These are phyloP conservation scores for Catharus bicknelli DNA, from an alignment of 2,113 vertebrate genomes.

Conservation along the genomic window DNA sequence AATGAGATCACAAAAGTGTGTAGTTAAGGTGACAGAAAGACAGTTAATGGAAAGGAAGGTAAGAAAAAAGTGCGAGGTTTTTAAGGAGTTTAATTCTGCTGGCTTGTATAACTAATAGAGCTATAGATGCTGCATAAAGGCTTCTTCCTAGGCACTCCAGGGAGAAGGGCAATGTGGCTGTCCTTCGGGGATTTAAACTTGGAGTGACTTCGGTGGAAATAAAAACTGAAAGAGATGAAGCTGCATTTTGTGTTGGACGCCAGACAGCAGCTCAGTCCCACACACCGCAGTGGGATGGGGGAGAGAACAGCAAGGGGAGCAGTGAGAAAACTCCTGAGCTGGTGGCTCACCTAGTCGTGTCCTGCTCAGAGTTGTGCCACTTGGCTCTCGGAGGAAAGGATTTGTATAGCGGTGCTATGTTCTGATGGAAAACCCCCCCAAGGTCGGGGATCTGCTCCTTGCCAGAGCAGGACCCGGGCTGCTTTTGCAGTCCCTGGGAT, in stretches of 20 bases:
- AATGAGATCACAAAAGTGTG: not conserved
- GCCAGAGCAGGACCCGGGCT: not conserved
- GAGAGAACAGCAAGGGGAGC: not conserved
- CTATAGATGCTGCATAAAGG: not conserved
- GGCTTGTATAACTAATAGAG: not conserved
- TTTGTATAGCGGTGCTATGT: fast-evolving
- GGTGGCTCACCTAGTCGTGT: fast-evolving
- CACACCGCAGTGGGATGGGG: fast-evolving
- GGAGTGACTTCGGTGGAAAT: fast-evolving
- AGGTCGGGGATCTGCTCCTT: not conserved
- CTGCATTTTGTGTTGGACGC: not conserved
- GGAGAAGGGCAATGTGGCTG: no score
- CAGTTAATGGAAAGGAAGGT: not conserved
- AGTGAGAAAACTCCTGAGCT: fast-evolving
- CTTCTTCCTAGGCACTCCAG: not conserved
- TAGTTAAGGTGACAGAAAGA: not conserved
- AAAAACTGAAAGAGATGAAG: not conserved
- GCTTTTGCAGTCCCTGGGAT: fast-evolving
- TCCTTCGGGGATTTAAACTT: not conserved
- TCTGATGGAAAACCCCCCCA: not conserved
- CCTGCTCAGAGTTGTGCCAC: not conserved
- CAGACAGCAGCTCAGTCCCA: fast-evolving
- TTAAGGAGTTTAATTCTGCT: not conserved
- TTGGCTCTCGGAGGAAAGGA: not conserved
- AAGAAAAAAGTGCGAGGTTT: not conserved